Evolutionary conservation across 1,140 invertebrate species (phyloP), one percentile per base, ranked within the genome.

Genomic region (Leptestheria dahalacensis): DNA sequence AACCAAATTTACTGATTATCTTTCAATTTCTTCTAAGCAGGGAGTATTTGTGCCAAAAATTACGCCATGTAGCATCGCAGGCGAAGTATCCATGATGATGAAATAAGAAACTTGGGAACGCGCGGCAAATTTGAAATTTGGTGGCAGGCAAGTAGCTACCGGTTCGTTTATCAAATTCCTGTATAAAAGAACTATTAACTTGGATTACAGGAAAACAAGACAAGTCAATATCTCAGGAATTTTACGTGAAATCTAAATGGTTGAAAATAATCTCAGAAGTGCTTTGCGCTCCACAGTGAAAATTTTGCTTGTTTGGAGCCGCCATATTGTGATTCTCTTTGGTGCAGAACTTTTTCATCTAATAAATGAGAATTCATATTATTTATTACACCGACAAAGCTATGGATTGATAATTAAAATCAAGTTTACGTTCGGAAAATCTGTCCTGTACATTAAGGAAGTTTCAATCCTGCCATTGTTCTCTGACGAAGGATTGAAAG

Each of bases 271-370:
- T 75, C 60, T 83, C 80, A 67, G 77, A 74, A 1, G 77, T 75
- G 64, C 79, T 81, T 41, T 74, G 70, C 47, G 78, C 72, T 50
- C 77, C 69, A 65, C 82, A 84, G 12, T 82, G 70, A 18, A 75
- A 70, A 69, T 84, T 84, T 41, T 84, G 82, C 67, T 81, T 81
- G 20, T 79, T 83, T 0, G 81, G 82, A 1, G 79, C 77, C 56
- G 76, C 74, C 18, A 71, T 67, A 66, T 83, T 76, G 66, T 83
- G 82, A 57, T 74, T 78, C 3, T 73, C 70, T 25, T 75, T 71
- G 64, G 81, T 79, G 64, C 82, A 83, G 66, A 83, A 83, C 64
- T 78, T 73, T 0, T 68, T 72, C 0, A 80, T 72, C 64, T 76
- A 68, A 21, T 70, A 66, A 24, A 57, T 51, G 29, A 57, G 9